Percentiles rank a stretch among this genome's conserved stretches.
Evolutionary conservation across 2,113 vertebrate species (phyloP).

Genomic region (Chaenogobius annularis): DNA sequence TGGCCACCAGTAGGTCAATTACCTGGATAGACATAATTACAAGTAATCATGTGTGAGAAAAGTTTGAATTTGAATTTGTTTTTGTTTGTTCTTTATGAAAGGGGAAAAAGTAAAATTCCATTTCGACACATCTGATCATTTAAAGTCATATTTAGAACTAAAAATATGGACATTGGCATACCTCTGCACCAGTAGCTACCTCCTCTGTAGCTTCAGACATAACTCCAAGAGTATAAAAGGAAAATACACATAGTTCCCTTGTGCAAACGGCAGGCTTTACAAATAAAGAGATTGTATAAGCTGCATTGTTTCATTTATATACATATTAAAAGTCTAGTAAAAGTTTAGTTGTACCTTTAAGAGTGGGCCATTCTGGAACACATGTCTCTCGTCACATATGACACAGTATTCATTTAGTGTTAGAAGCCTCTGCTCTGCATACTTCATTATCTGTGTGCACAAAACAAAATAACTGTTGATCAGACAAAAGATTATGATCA

Average conservation of each 20-base stretch:
- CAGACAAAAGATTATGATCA: not conserved
- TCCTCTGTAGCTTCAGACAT: constrained; percentile 95
- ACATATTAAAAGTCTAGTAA: not conserved
- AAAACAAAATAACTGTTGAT: constrained; percentile 1
- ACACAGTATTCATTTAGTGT: constrained; percentile 96
- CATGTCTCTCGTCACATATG: constrained; percentile 95
- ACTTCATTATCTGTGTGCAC: constrained; percentile 89
- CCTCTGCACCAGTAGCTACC: constrained; percentile 94
- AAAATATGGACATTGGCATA: constrained; percentile 45
- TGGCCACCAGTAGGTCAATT: constrained; percentile 92
- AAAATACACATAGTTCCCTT: constrained; percentile 95
- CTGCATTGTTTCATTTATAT: not conserved
- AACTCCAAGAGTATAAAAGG: constrained; percentile 91
- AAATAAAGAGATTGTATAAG: constrained; percentile 11
- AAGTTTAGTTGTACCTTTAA: constrained; percentile 82
- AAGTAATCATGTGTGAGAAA: not conserved
- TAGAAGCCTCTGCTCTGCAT: constrained; percentile 91
- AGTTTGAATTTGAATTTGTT: not conserved
- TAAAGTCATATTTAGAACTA: not conserved
- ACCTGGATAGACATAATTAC: constrained; percentile 76
- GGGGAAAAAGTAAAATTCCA: not conserved
- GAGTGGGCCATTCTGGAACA: constrained; percentile 95
- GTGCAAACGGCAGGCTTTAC: constrained; percentile 91
- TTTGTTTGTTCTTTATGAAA: not conserved
- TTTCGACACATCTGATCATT: not conserved